Evolutionary conservation across 2,888 invertebrate genomes (phyloP).

Genomic region (Campoplex capitator): DNA sequence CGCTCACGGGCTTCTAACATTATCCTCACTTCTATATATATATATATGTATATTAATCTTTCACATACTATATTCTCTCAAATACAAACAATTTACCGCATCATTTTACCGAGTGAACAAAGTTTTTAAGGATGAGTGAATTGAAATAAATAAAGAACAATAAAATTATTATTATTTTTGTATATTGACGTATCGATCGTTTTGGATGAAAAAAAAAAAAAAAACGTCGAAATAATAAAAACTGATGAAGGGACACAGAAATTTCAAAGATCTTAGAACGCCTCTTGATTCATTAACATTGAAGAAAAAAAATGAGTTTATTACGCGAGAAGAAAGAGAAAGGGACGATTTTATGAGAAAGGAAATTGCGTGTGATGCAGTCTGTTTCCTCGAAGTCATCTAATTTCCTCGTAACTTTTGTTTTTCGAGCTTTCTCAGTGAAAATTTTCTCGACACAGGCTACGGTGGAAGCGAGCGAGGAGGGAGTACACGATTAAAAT

Average conservation of each 20-base stretch:
- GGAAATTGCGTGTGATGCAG: conserved; percentile 28
- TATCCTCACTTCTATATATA: background rate
- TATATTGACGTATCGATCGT: background rate
- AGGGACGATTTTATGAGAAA: background rate
- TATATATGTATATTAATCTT: background rate
- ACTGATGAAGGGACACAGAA: background rate
- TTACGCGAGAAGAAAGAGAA: background rate
- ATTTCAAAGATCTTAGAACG: background rate
- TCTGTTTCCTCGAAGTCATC: conserved; percentile 34
- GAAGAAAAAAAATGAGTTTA: background rate
- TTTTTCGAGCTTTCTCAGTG: conserved; percentile 35
- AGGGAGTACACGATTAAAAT: conserved; percentile 78
- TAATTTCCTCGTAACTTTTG: conserved; percentile 53
- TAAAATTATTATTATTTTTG: background rate
- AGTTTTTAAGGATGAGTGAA: background rate
- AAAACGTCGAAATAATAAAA: background rate
- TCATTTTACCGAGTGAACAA: background rate
- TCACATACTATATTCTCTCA: conserved; percentile 12
- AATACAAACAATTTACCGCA: conserved; percentile 14
- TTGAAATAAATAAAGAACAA: background rate
- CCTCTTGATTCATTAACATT: background rate
- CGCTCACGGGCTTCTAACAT: conserved; percentile 26
- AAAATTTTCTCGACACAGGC: conserved; percentile 12
- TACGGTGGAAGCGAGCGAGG: background rate
- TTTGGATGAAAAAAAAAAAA: background rate